Conservation (phyloP, 1,140 invertebrate species). For the Bombus superbus region DNA sequence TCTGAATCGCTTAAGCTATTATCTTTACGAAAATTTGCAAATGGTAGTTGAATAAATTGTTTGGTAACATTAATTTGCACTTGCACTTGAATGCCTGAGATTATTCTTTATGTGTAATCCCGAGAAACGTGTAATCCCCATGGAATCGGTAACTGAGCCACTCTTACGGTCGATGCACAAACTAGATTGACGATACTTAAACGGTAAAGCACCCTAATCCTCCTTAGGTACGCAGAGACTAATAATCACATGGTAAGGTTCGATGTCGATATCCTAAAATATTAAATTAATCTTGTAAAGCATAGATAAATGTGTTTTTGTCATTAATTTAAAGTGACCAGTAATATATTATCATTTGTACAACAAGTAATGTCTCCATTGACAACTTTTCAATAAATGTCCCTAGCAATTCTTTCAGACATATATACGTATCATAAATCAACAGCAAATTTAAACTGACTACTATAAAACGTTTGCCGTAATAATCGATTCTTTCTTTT, state of each 20-base stretch:
- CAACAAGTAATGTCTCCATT: background rate
- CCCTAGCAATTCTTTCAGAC: too few species aligned
- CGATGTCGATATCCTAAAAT: background rate
- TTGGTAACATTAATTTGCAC: background rate
- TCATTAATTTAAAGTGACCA: background rate
- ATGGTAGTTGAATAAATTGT: background rate
- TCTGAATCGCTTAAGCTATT: background rate
- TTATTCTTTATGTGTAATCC: background rate
- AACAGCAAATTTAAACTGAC: background rate
- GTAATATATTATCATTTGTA: background rate
- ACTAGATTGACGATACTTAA: constrained; percentile 71
- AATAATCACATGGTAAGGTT: background rate
- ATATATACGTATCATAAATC: background rate
- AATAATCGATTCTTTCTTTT: background rate
- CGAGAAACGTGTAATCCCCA: background rate
- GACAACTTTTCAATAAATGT: background rate
- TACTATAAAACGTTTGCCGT: too few species aligned
- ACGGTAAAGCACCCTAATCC: constrained; percentile 55
- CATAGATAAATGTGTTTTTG: background rate
- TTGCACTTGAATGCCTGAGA: background rate
- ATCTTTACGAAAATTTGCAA: too few species aligned
- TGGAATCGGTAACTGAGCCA: constrained; percentile 69
- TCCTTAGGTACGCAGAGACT: constrained; percentile 50
- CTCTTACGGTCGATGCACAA: constrained; percentile 77
- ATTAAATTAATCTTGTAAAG: background rate